A percentile compares a stretch with the other conserved stretches of the same genome.
These are phyloP conservation scores for Lamprotornis superbus DNA, from an alignment of 2,113 vertebrate species.

Conservation along the genomic window DNA sequence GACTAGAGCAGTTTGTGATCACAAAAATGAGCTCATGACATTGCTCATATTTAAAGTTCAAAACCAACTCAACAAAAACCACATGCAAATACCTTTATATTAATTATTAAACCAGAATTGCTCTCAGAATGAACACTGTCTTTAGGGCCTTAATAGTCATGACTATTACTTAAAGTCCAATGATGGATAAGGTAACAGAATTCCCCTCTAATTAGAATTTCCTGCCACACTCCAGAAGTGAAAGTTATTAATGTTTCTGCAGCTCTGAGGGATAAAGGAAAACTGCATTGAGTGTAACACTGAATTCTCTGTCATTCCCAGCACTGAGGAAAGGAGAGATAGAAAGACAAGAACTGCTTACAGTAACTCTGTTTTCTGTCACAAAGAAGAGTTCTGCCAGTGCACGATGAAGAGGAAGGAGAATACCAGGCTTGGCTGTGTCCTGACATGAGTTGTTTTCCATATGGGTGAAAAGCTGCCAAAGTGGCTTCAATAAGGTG, in stretches of 20 bases:
- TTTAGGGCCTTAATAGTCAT: not conserved
- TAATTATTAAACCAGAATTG: not conserved
- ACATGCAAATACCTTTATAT: not conserved
- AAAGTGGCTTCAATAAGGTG: conserved; percentile 88
- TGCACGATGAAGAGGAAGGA: conserved; percentile 92
- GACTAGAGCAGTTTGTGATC: not conserved
- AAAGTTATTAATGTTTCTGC: not conserved
- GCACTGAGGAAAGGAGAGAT: not conserved
- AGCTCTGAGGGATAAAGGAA: not conserved
- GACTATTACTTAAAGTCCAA: not conserved
- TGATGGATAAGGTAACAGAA: not conserved
- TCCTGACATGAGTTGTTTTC: conserved; percentile 85
- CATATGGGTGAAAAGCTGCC: conserved; percentile 92
- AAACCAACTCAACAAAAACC: not conserved
- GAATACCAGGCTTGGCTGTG: conserved; percentile 81
- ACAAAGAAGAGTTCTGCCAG: conserved; percentile 96
- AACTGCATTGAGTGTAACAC: not conserved
- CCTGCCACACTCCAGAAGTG: not conserved
- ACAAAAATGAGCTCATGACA: not conserved
- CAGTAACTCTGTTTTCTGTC: conserved; percentile 87
- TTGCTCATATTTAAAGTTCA: not conserved
- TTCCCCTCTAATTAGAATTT: not conserved
- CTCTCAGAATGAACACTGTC: not conserved
- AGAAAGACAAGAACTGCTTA: conserved; percentile 63
- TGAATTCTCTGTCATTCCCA: not conserved